Evolutionary conservation across 2,113 vertebrate genomes (phyloP).

Genomic region (Promerops cafer): DNA sequence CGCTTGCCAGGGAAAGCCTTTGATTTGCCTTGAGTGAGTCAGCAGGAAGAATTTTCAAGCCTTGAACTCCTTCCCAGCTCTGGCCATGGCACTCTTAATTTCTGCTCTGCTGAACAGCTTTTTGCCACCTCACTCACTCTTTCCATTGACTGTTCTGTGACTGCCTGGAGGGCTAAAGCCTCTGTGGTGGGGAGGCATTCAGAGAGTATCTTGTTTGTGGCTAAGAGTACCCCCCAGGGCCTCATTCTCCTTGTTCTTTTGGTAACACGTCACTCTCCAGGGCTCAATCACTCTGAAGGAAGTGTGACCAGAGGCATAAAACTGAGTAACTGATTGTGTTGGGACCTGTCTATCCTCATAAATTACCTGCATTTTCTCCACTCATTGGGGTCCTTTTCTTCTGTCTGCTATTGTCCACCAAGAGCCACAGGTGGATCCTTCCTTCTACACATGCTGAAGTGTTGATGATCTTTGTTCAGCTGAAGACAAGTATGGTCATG

Average conservation of each 20-base stretch:
- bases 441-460: not conserved
- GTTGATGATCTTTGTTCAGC: not conserved
- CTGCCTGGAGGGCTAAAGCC: not conserved
- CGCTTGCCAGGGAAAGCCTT: not conserved
- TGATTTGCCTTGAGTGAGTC: slow-evolving; percentile 24
- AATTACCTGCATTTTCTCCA: not conserved
- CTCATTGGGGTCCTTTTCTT: not conserved
- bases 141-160: slow-evolving; percentile 17
- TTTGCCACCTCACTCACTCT: slow-evolving; percentile 29
- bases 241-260: not conserved
- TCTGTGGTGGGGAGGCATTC: not conserved
- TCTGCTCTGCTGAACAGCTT: not conserved
- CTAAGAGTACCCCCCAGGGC: not conserved
- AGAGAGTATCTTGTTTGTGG: not conserved
- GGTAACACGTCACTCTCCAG: not conserved
- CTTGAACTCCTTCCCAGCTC: slow-evolving; percentile 24
- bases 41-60: slow-evolving; percentile 26
- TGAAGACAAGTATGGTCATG: not conserved
- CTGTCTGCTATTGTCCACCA: not conserved
- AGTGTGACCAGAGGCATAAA: not conserved
- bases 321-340: not conserved
- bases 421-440: not conserved
- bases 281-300: not conserved
- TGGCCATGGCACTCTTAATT: not conserved
- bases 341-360: not conserved